These are phyloP conservation scores for Podocnemis expansa DNA, from an alignment of 2,113 vertebrate species.

Conservation along the genomic window DNA sequence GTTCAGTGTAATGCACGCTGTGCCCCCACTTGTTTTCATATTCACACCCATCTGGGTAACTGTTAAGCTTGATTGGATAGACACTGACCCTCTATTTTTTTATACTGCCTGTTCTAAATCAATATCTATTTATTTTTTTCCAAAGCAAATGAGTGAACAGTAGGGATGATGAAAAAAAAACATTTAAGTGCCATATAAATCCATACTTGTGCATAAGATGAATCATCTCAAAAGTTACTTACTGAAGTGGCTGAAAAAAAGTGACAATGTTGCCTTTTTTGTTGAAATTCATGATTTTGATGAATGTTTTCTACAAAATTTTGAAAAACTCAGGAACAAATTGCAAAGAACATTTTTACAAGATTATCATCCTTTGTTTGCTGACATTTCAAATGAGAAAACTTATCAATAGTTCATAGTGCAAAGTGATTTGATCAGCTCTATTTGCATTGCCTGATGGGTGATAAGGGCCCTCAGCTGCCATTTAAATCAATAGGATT, in stretches of 20 bases:
- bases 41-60: neutral
- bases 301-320: neutral
- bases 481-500: neutral
- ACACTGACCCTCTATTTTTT: neutral
- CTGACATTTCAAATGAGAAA: neutral
- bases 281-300: neutral
- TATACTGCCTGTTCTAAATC: neutral
- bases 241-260: neutral
- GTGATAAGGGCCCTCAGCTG: neutral
- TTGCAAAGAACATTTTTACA: neutral
- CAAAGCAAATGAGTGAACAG: neutral
- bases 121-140: neutral
- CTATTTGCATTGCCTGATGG: neutral
- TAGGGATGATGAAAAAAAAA: neutral
- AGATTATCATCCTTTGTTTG: neutral
- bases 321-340: neutral
- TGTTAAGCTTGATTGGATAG: rapidly evolving
- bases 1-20: neutral
- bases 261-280: neutral
- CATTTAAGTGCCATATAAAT: neutral
- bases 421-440: neutral
- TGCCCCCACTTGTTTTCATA: neutral
- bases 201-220: neutral
- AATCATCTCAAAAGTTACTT: neutral
- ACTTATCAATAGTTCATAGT: neutral